Base-by-base conservation (phyloP, 2,888 invertebrate species). In the Drosophila borborema region DNA sequence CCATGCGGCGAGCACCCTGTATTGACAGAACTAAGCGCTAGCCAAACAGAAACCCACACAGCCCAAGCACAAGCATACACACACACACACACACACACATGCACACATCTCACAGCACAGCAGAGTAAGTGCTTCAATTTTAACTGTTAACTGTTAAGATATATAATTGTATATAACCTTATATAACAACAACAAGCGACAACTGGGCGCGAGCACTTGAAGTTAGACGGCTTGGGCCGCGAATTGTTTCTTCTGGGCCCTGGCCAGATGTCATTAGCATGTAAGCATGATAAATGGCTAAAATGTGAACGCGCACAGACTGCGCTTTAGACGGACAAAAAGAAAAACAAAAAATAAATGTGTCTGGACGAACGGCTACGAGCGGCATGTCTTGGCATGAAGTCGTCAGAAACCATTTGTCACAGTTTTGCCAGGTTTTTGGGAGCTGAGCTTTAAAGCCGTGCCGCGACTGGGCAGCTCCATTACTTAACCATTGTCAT, bases 281-380 rank as follows among this genome's bases (percentile, higher is more conserved):
- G 89, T 87, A 89, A 89, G 89, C 86, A 82, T 87, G 86, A 87
- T 89, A 84, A 86, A 87, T 87, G 89, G 71, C 75, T 71, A 67
- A 77, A 85, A 82, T 77, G 74, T 80, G 71, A 51, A 20, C 73
- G 72, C 67, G 45, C 64, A 23, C 64, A 64, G 62, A 54, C 78
- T 49, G 64, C 53, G 64, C 74, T 64, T 61, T 65, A 54, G 72
- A 62, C 63, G 62, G 65, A 49, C 41, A 67, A 64, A 31, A 9
- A 4, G 14, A 16, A 9, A 4, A 23, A 16, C 14, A 66, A 34
- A 63, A 64, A 38, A 46, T 2, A 49, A n/a, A 12, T 18, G 38
- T 67, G 64, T 61, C 61, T 56, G 62, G 48, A 36, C 49, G 48
- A 38, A 48, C 40, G 31, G 48, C 61, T 56, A 43, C 49, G 72